Evolutionary conservation across 2,888 invertebrate species (phyloP), one percentile per base, ranked within the genome.

Genomic region (Smittia sp.): DNA sequence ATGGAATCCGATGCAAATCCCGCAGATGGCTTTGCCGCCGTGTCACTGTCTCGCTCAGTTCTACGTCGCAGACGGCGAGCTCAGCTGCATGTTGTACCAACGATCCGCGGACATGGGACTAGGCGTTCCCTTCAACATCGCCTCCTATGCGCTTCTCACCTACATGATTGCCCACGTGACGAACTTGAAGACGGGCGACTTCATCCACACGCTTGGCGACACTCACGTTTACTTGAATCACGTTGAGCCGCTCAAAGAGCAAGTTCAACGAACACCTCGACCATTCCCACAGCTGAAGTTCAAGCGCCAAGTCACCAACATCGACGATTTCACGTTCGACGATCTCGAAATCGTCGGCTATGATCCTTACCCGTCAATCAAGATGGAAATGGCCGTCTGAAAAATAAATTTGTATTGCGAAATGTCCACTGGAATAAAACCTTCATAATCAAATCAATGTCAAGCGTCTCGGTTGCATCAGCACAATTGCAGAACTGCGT

Each of bases 81-180:
- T 99, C 0, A 95, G 94, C 0, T 97, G 96, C 79, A 91, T 95
- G 77, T 81, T 98, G 76, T 98, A 98, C 80, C 98, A 99, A 82
- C 86, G 98, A 76, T 97, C 97, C 77, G 98, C 96, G 6, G 98
- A 99, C 80, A 94, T 98, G 91, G 97, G 97, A 1, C 85, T 98
- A 1, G 98, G 98, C n/a, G 96, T 98, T 0, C 98, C 98, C 11
- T 98, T 98, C 81, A 98, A 98, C 82, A 96, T 99, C 77, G 98
- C 98, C 67, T 97, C 97, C 77, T 99, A 98, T 83, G 88, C 98
- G 1, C 81, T 98, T 27, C 85, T 98, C 1, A 97, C 96, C 1
- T 91, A 91, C 78, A 97, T 99, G 96, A 91, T 98, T 76, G 98
- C 98, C 24, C 94, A 97, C 79, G 88, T 98, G 20, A 95, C 96